Evolutionary conservation across 2,888 invertebrate species (phyloP).

Genomic region (Cheilosia scutellata): DNA sequence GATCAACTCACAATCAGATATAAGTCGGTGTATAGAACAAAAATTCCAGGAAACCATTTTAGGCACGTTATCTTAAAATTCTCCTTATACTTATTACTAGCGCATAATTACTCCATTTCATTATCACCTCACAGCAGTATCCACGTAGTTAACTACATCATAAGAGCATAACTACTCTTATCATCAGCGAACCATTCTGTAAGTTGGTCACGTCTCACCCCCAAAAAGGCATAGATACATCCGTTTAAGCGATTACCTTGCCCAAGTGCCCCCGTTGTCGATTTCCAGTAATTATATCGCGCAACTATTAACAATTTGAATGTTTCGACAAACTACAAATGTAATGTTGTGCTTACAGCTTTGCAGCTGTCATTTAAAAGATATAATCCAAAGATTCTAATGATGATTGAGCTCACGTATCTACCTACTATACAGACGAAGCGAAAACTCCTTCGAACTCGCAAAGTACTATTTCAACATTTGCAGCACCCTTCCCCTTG

Average conservation of each 20-base stretch:
- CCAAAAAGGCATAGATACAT: not conserved
- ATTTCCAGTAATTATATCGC: slow-evolving; percentile 47
- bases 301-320: slow-evolving; percentile 49
- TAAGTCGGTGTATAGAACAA: not conserved
- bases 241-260: not conserved
- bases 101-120: not conserved
- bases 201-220: slow-evolving; percentile 33
- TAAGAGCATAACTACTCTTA: not conserved
- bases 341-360: slow-evolving; percentile 57
- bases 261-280: slow-evolving; percentile 3
- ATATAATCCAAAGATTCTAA: slow-evolving; percentile 46
- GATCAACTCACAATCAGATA: not conserved
- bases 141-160: not conserved
- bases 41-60: not conserved
- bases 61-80: not conserved
- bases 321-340: slow-evolving; percentile 53
- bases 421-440: not conserved
- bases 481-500: not conserved
- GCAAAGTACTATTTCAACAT: slow-evolving; percentile 13
- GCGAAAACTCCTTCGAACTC: slow-evolving; percentile 18
- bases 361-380: slow-evolving; percentile 35
- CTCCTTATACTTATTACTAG: not conserved
- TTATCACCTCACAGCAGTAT: not conserved
- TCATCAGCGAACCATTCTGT: not conserved
- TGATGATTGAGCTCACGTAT: slow-evolving; percentile 56